Base-by-base conservation (phyloP, 2,888 invertebrate genomes). In the Zaprionus lineosus region DNA sequence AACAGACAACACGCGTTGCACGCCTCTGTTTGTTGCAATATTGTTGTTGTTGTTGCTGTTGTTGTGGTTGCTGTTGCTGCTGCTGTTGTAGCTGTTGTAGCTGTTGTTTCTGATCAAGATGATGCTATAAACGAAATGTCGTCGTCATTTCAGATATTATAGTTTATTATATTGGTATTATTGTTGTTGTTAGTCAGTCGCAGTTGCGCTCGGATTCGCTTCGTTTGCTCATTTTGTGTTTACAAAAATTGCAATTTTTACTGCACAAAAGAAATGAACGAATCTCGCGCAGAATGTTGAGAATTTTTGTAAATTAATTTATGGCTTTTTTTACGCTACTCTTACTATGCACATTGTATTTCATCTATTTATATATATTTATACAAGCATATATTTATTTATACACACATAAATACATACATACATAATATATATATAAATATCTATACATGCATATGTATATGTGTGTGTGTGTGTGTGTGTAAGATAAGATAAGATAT, bases 101-200 rank as follows among this genome's bases (percentile, higher is more conserved):
- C 11, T 33, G 41, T 33, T 40, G 24, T 51, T 21, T 33, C 8
- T 28, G 28, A 50, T 50, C 40, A 37, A 56, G 59, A 68, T 81
- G 69, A 83, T 79, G 74, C 65, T 83, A 66, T 83, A 83, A 83
- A 83, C 77, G 77, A 69, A 81, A 66, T 83, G 74, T 83, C 77
- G 81, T 79, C 74, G 77, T 74, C 59, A 67, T 65, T 47, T 69
- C 16, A 34, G 11, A 55, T 66, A 39, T 53, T 66, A 36, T 65
- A 24, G 33, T 46, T 60, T 28, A 5, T 41, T 14, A 16, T 55
- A 41, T 47, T 19, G 24, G 55, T 43, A 41, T 46, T 47, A 36
- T 57, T 61, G 44, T 46, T 46, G 29, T 37, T 41, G 29, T 44
- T 41, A 41, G 46, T 53, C 26, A 56, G 43, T 65, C 72, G 61